Base-by-base conservation (phyloP, 2,888 invertebrate species). In the Pyrrhia umbra region DNA sequence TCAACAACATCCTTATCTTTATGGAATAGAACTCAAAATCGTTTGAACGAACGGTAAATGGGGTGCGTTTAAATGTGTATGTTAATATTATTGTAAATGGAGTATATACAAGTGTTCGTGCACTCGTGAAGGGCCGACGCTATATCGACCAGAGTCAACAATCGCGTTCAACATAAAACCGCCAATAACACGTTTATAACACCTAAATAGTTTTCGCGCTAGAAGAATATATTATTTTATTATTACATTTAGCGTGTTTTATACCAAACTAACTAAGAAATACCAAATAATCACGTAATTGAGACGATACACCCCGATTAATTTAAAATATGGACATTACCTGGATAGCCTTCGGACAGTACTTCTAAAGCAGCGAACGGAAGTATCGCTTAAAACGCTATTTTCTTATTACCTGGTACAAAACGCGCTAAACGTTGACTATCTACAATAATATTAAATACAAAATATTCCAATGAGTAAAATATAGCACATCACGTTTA, bases 391-490 rank as follows among this genome's bases (percentile, higher is more conserved):
- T n/a, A n/a, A n/a, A n/a, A n/a, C n/a, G n/a, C n/a, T 13, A 3
- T 20, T 16, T 20, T 6, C n/a, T 9, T 9, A 18, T 45, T 4
- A 51, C 25, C 21, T 61, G 51, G 50, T 65, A 80, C 80, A 68
- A 75, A 72, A 63, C 55, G 67, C 58, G 16, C 34, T 9, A 9
- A 51, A 58, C 60, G 42, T 43, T 16, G 52, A 52, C 63, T 69
- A 74, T 64, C 68, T 78, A 76, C 62, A 60, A 15, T 60, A 50
- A 68, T 50, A 65, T 84, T 83, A 82, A 83, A 86, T 88, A 84
- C 83, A 86, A 87, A 85, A 86, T 83, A 87, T 77, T 85, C 63
- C 83, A 80, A 85, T 88, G 90, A 90, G 90, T 90, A 88, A 85
- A 81, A 87, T 86, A 90, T 85, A 89, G 87, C 87, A 88, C 87